Base-by-base conservation (phyloP, 2,888 invertebrate genomes). In the Standfussiana lucernea region DNA sequence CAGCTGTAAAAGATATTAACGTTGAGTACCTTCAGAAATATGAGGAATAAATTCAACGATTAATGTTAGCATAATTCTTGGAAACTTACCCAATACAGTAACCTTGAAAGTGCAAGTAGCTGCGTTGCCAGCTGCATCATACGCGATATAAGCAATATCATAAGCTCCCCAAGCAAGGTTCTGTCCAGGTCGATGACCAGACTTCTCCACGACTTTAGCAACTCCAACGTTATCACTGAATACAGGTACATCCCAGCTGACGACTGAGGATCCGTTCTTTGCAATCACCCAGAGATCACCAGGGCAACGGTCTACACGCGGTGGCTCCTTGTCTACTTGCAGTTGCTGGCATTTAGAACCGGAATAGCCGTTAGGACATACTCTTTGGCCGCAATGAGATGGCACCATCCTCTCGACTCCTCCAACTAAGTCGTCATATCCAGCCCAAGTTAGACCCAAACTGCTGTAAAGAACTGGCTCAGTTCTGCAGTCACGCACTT, bases 251-350 rank as follows among this genome's bases (percentile, higher is more conserved):
- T 99, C 99, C 99, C 99, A 99, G 32, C 97, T 98, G 0, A 99
- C 99, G 74, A 98, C 97, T 0, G 99, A 98, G 0, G 99, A 99
- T 72, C 99, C 99, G 89, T 99, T 99, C 93, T 98, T 98, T 15
- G 99, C 99, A 87, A 99, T 98, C 2, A 99, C 98, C 99, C 99
- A 99, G 72, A 99, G 96, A 94, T 99, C 99, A 24, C 99, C 99
- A 11, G 99, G 99, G 89, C 99, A 99, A 90, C 99, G 98, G 83
- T 99, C 98, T 1, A 99, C 98, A 88, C 97, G 97, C 13, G 99
- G 99, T 85, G 99, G 97, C 87, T 98, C 97, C 92, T 99, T 99
- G 93, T 99, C 99, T 24, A 98, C 97, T 92, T 98, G 98, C 79
- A 99, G 94, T 89, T 98, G 98, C 89, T 98, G 98, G 92, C 99